Percentiles rank a stretch among this genome's conserved stretches.
Conservation (phyloP, 1,140 invertebrate genomes). For the Saxidomus purpurata region DNA sequence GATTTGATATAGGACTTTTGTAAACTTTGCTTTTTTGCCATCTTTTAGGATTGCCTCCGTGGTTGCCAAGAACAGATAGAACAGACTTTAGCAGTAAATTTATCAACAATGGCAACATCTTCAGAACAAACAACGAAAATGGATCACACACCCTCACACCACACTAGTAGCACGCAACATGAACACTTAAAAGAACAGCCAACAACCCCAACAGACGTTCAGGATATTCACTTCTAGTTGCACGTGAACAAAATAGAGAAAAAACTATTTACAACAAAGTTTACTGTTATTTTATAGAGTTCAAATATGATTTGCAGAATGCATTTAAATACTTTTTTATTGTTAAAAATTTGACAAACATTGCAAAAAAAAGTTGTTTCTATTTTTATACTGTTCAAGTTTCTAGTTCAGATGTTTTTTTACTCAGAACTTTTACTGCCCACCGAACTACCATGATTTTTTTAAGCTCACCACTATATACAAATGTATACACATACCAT, state of each 20-base stretch:
- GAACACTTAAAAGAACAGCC: constrained; percentile 89
- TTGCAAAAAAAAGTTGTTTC: constrained; percentile 20
- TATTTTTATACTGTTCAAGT: constrained; percentile 42
- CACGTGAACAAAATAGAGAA: constrained; percentile 7
- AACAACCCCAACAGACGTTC: constrained; percentile 93
- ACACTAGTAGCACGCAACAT: constrained; percentile 69
- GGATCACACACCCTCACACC: constrained; percentile 72
- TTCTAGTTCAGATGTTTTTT: constrained; percentile 10
- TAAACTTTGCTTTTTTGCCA: constrained; percentile 65
- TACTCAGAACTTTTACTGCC: constrained; percentile 29
- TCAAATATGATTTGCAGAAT: constrained; percentile 30
- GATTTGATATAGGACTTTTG: too few relatives aligned
- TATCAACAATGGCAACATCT: constrained; percentile 79
- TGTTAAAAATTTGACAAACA: constrained; percentile 34
- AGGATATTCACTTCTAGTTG: constrained; percentile 79
- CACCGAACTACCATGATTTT: neutral
- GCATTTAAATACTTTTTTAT: constrained; percentile 42
- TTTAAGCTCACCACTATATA: neutral
- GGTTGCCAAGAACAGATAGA: constrained; percentile 92
- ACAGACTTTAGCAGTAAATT: constrained; percentile 89
- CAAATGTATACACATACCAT: neutral
- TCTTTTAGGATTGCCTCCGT: constrained; percentile 91
- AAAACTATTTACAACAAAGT: constrained; percentile 18
- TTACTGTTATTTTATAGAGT: constrained; percentile 30
- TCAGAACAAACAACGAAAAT: constrained; percentile 67